Percentiles rank a stretch among this genome's conserved stretches.
phyloP scores from a whole-genome alignment of 2,888 invertebrate species.

The Morpho deidamia region DNA sequence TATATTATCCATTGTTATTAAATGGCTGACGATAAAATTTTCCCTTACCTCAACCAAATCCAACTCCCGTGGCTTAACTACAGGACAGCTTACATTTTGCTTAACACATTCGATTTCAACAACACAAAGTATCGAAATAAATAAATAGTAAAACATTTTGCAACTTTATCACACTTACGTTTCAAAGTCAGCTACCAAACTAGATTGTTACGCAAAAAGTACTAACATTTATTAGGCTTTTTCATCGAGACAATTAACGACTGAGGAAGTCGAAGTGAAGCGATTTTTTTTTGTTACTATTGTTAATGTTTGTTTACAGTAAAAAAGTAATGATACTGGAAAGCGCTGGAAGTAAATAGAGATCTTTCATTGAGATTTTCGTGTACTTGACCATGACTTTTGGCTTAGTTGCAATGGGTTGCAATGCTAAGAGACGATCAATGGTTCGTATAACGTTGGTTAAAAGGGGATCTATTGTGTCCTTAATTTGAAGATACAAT shows the following conservation, averaged over 20 bases:
- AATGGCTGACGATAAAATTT: neutral
- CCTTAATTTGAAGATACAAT: too few relatives aligned
- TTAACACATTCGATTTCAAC: constrained; percentile 41
- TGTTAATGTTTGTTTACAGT: constrained; percentile 1
- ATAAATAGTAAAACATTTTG: constrained; percentile 44
- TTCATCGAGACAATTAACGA: constrained; percentile 36
- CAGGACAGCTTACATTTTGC: constrained; percentile 53
- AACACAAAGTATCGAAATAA: constrained; percentile 38
- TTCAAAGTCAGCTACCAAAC: constrained; percentile 36
- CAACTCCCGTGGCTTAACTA: constrained; percentile 49
- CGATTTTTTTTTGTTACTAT: constrained; percentile 1
- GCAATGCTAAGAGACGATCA: too few relatives aligned
- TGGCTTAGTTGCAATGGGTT: too few relatives aligned
- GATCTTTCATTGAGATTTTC: too few relatives aligned
- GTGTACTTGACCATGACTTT: too few relatives aligned
- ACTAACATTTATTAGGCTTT: constrained; percentile 42
- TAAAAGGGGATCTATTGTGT: too few relatives aligned
- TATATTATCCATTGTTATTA: too few relatives aligned
- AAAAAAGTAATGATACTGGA: neutral
- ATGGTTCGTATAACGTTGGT: too few relatives aligned
- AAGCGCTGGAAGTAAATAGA: too few relatives aligned
- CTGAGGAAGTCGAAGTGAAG: constrained; percentile 27
- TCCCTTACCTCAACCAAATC: constrained; percentile 64
- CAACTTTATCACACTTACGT: constrained; percentile 31
- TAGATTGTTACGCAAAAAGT: constrained; percentile 44